Conservation (phyloP, 2,113 vertebrate genomes). For the Antechinus stuartii region DNA sequence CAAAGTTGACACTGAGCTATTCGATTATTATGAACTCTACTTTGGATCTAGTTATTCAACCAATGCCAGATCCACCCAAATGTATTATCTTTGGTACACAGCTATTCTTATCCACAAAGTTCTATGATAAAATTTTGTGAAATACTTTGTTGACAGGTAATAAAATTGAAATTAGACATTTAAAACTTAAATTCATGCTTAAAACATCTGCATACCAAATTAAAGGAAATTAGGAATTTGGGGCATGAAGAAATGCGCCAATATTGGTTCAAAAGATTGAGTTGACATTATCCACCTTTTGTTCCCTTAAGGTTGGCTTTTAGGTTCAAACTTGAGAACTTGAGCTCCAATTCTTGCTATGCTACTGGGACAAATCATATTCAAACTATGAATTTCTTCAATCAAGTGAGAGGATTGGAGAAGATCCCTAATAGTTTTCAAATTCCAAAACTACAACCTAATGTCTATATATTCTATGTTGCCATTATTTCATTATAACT, state of each 20-base stretch:
- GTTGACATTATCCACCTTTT: neutral
- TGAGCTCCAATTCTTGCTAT: neutral
- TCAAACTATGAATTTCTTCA: neutral
- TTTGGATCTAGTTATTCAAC: neutral
- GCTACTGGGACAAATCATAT: neutral
- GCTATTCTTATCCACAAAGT: neutral
- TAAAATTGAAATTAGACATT: neutral
- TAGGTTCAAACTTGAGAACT: neutral
- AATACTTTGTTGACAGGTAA: neutral
- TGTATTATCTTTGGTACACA: neutral
- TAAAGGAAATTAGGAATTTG: neutral
- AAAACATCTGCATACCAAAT: neutral
- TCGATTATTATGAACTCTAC: neutral
- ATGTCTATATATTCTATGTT: neutral
- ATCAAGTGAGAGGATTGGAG: neutral
- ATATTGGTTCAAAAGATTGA: neutral
- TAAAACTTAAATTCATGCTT: neutral
- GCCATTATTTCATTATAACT: neutral
- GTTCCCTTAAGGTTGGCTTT: neutral
- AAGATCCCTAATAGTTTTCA: neutral
- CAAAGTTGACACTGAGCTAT: neutral
- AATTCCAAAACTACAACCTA: neutral
- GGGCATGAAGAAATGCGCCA: neutral
- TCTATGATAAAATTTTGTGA: neutral
- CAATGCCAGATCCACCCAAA: neutral